Evolutionary conservation across 2,113 vertebrate genomes (phyloP), one percentile per base, ranked within the genome.

Genomic region (Semnornis frantzii): DNA sequence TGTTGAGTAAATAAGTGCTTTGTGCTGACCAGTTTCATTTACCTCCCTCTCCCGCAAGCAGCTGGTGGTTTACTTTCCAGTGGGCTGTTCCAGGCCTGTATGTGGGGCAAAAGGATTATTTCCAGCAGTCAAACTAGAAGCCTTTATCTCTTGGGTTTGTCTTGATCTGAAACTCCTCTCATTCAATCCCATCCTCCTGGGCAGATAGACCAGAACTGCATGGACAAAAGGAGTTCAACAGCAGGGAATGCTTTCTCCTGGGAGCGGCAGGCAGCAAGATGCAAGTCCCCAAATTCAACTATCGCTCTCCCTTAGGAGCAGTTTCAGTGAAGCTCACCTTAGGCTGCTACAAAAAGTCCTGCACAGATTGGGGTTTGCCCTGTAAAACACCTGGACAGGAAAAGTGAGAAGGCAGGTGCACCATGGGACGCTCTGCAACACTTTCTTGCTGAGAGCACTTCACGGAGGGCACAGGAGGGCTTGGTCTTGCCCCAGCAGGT

Each of bases 1-100:
- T 96, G 93, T 90, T 95, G 94, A 94, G 87, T 81, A 95, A 95
- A 75, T 93, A 94, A 93, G 30, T 65, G 79, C 73, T 93, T 74
- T 0, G 4, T 78, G 93, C 54, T 0, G 6, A 94, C 64, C 69
- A 74, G 76, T 81, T 91, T 92, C 90, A 92, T 95, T 84, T 88
- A 91, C 80, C 74, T 88, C 65, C 66, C 63, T 59, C 80, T 92
- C 65, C 54, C 0, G 0, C 76, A 84, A 54, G 57, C 7, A 0
- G 66, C 77, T 88, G 88, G 48, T 4, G 4, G 30, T 72, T 82
- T 92, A 42, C 79, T 83, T 85, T 82, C 72, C 91, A 83, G 75
- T 27, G n/a, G 37, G 55, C 87, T 87, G 72, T 48, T 85, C 31
- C 55, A 63, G 60, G 59, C 46, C 85, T 74, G 57, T 83, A 95